Evolutionary conservation across 2,797 vertebrate species (phyloP), one percentile per base, ranked within the genome.

Genomic region (Oryzias sinensis): DNA sequence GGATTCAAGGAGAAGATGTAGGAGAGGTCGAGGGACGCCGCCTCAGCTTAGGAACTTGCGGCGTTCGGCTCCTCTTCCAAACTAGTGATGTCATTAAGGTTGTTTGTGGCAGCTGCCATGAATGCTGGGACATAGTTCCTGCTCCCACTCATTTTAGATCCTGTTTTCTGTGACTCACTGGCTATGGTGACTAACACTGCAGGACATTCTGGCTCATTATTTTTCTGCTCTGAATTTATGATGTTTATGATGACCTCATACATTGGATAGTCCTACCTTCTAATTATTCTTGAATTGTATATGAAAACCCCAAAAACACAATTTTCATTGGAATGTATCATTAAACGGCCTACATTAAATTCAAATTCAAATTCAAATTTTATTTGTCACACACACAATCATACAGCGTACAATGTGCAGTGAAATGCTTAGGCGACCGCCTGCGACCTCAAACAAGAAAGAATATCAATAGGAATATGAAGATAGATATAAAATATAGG

Each of bases 101-200:
- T 82, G 80, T 85, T 90, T 87, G 82, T 79, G 77, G 75, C 72
- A 70, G 78, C 72, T 70, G 71, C 79, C 65, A n/a, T 80, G 81
- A 82, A 84, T 83, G 72, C 84, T 82, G 83, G 83, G 80, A 80
- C 59, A 74, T 72, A 55, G 63, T 72, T 50, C 48, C 45, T 61
- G 11, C 62, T 77, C 77, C 70, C 22, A 70, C 81, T 82, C 60
- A 79, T 80, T 87, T 82, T 70, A 22, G 62, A 68, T 72, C 40
- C 40, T 68, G 61, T 49, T 63, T 59, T 72, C 73, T 49, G 69
- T 77, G 76, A 80, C 68, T 80, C 62, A 44, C 50, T 42, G 51
- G 47, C 71, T 70, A 63, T 62, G 64, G 77, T 66, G 70, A 62
- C 27, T 66, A 46, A 46, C 63, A 45, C 70, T 74, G 74, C 59